These are phyloP conservation scores for Pelecanus crispus DNA, from an alignment of 2,113 vertebrate genomes.

Conservation along the genomic window DNA sequence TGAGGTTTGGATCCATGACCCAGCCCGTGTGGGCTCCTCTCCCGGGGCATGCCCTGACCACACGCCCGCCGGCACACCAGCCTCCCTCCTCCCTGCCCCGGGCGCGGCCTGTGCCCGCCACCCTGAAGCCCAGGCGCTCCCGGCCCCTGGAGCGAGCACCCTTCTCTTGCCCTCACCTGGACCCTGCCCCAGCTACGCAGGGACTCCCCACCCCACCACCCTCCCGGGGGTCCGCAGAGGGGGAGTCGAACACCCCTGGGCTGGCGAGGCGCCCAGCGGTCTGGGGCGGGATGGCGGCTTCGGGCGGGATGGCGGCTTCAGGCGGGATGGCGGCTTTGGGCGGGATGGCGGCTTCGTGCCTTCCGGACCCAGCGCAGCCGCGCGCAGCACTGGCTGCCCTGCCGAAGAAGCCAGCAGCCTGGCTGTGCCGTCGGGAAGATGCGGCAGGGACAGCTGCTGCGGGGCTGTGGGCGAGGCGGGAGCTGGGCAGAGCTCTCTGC, in stretches of 20 bases:
- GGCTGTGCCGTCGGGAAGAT: accelerated
- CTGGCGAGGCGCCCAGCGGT: not conserved
- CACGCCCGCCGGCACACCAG: not conserved
- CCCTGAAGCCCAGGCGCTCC: not conserved
- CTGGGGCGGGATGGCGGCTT: not conserved
- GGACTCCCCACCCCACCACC: not conserved
- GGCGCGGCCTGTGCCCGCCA: not conserved
- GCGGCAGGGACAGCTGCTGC: not conserved
- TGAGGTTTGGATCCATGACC: accelerated
- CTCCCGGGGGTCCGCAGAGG: no score
- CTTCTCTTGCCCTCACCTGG: not conserved
- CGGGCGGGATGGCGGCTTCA: no score
- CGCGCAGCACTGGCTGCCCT: accelerated
- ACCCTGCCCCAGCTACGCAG: not conserved
- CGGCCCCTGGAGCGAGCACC: accelerated
- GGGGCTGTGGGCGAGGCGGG: not conserved
- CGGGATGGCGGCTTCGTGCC: not conserved
- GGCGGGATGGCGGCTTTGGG: not conserved
- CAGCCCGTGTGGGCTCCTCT: not conserved
- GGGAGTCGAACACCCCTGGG: no score
- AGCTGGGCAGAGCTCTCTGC: not conserved
- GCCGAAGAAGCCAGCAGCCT: accelerated
- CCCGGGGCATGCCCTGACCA: accelerated
- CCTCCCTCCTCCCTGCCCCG: not conserved
- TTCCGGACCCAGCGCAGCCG: accelerated